phyloP scores from a whole-genome alignment of 2,113 vertebrate species.

The Etheostoma cragini region DNA sequence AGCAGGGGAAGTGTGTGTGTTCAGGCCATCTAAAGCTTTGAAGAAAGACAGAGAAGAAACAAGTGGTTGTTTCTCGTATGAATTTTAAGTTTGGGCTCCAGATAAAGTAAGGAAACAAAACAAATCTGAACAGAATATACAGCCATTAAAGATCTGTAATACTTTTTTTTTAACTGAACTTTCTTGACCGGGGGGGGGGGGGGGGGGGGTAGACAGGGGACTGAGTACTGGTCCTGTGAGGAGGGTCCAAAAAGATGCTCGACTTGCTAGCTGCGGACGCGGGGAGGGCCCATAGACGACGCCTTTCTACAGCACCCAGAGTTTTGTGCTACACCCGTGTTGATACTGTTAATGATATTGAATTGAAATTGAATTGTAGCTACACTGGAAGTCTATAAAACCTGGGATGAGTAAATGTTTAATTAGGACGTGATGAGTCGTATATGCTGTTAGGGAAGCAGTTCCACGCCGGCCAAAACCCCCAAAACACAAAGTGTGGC shows the following conservation, averaged over 20 bases:
- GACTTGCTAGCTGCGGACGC: no score
- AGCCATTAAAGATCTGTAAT: neutral
- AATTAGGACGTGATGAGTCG: slow-evolving; percentile 47
- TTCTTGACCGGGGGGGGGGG: neutral
- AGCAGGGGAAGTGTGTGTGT: no score
- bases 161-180: neutral
- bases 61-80: neutral
- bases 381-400: slow-evolving; percentile 20
- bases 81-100: neutral
- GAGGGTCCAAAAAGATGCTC: no score
- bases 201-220: no score
- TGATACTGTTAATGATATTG: no score
- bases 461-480: neutral
- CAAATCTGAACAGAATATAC: neutral
- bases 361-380: neutral
- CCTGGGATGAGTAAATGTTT: slow-evolving; percentile 34
- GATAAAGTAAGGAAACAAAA: no score
- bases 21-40: neutral
- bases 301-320: no score
- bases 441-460: neutral
- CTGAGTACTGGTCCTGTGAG: no score
- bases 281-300: no score
- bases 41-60: neutral
- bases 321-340: no score
- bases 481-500: slow-evolving; percentile 4